Conservation (phyloP, 1,140 invertebrate species). For the Heliconius congener region DNA sequence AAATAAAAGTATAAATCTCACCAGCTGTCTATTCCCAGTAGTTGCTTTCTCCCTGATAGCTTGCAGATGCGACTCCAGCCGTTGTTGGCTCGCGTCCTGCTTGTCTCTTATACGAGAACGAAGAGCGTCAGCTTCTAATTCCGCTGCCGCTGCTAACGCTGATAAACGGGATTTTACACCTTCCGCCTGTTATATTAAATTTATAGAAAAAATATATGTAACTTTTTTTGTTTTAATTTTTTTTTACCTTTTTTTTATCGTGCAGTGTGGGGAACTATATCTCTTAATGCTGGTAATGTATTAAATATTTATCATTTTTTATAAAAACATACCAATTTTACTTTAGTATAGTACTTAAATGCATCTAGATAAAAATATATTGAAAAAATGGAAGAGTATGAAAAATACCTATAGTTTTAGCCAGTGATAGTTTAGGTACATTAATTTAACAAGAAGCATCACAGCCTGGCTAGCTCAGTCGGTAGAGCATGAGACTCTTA, state of each 20-base stretch:
- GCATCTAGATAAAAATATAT: too few species aligned
- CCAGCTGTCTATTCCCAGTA: conserved; percentile 45
- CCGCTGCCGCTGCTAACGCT: conserved; percentile 92
- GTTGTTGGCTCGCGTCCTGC: conserved; percentile 83
- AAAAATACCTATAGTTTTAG: too few species aligned
- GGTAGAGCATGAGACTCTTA: conserved; percentile 13
- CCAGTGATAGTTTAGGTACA: background rate
- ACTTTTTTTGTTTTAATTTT: too few species aligned
- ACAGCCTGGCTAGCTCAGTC: conserved; percentile 40
- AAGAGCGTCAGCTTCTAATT: conserved; percentile 92
- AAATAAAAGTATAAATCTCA: conserved; percentile 23
- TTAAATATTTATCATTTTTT: too few species aligned
- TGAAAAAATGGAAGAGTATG: too few species aligned
- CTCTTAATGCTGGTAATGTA: too few species aligned
- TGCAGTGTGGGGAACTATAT: too few species aligned
- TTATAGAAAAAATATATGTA: too few species aligned
- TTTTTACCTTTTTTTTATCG: too few species aligned
- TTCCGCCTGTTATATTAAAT: conserved; percentile 52
- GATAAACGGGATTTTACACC: conserved; percentile 86
- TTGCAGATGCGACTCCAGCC: conserved; percentile 62
- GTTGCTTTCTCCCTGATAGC: conserved; percentile 70
- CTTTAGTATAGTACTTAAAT: too few species aligned
- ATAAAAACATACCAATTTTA: too few species aligned
- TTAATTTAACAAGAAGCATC: background rate
- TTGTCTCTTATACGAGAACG: conserved; percentile 95